Evolutionary conservation across 2,888 invertebrate species (phyloP).

Genomic region (Metopia argyrocephala): DNA sequence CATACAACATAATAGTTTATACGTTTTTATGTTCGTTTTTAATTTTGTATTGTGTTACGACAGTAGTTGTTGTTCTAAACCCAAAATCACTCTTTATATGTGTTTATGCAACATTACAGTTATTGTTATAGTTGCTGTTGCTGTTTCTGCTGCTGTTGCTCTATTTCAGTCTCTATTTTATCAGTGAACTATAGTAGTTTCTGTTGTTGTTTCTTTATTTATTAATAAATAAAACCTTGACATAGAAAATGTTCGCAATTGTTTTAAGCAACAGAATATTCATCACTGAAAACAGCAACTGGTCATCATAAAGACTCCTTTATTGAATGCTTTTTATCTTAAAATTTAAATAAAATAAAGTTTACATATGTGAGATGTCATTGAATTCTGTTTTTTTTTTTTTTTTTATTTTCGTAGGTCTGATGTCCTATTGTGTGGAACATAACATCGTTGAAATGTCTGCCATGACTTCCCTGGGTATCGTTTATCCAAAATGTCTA

Average conservation of each 20-base stretch:
- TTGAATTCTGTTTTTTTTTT: too few relatives aligned
- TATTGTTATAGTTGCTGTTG: not conserved
- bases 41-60: not conserved
- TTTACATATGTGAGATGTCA: too few relatives aligned
- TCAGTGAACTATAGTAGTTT: not conserved
- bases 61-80: not conserved
- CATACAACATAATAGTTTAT: not conserved
- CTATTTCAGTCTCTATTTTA: not conserved
- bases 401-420: too few relatives aligned
- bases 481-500: too few relatives aligned
- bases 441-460: too few relatives aligned
- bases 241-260: conserved; percentile 34
- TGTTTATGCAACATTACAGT: not conserved
- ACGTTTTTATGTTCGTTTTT: conserved; percentile 7
- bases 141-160: not conserved
- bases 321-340: too few relatives aligned
- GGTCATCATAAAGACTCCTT: too few relatives aligned
- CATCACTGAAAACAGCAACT: not conserved
- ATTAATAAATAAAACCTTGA: conserved; percentile 43
- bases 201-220: conserved; percentile 8
- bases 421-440: too few relatives aligned
- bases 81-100: not conserved
- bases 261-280: not conserved
- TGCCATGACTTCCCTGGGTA: too few relatives aligned
- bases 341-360: too few relatives aligned